phyloP scores from a whole-genome alignment of 2,888 invertebrate genomes.

The Rhogogaster chlorosoma region DNA sequence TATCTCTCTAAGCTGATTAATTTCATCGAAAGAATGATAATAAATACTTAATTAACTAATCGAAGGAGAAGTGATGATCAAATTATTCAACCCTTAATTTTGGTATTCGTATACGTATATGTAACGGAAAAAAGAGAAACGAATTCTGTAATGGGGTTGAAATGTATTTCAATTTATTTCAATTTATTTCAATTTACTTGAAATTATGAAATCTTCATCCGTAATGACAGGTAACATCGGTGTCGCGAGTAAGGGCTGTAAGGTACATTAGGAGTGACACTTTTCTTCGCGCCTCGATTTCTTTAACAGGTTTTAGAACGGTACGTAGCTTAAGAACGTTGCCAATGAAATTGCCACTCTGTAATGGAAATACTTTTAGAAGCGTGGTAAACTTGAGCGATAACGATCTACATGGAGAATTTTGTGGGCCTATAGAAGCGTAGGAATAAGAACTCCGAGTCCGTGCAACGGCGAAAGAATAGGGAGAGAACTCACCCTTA shows the following conservation, averaged over 20 bases:
- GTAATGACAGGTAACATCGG: conserved; percentile 8
- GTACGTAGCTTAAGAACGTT: not conserved
- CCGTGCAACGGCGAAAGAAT: not conserved
- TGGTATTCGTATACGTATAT: not conserved
- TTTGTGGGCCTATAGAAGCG: conserved; percentile 21
- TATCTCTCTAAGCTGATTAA: not conserved
- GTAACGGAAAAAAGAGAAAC: not conserved
- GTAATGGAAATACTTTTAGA: conserved; percentile 45
- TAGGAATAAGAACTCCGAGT: conserved; percentile 12
- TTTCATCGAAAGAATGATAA: not conserved
- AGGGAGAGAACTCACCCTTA: conserved; percentile 9
- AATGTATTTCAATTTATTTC: not conserved
- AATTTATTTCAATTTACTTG: not conserved
- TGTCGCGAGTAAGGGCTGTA: not conserved
- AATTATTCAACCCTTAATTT: not conserved
- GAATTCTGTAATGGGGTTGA: not conserved
- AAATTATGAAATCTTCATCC: not conserved
- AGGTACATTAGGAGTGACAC: not conserved
- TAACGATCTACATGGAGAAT: conserved; percentile 43
- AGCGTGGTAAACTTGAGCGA: conserved; percentile 37
- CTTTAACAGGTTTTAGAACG: conserved; percentile 24
- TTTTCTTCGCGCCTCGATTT: conserved; percentile 21
- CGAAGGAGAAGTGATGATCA: not conserved
- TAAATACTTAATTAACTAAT: not conserved
- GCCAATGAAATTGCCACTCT: conserved; percentile 26